These are phyloP conservation scores for Progne subis DNA, from an alignment of 2,113 vertebrate species.

Conservation along the genomic window DNA sequence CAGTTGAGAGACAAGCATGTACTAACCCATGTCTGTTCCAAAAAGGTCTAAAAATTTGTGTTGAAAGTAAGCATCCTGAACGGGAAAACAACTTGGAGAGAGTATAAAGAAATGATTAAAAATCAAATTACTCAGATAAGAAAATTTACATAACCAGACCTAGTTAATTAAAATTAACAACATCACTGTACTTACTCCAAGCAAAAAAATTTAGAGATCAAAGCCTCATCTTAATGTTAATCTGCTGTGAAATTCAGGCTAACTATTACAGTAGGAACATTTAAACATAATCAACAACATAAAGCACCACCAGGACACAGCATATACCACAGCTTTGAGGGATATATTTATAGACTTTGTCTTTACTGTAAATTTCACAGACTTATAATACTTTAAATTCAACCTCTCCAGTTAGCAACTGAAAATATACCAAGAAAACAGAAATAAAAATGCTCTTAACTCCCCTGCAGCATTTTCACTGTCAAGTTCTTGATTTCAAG, in stretches of 20 bases:
- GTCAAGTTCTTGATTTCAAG: neutral
- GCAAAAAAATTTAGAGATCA: neutral
- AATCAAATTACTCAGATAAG: neutral
- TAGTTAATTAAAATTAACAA: neutral
- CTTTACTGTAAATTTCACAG: neutral
- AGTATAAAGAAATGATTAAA: neutral
- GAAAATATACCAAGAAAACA: neutral
- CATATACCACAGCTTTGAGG: neutral
- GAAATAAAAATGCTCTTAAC: neutral
- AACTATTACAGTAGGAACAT: neutral
- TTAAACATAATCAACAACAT: neutral
- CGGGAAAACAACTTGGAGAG: neutral
- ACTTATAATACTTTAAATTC: neutral
- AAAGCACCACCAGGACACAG: neutral
- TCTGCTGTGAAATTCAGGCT: neutral
- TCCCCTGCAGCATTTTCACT: neutral
- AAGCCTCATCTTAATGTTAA: neutral
- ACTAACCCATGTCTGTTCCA: conserved; percentile 2
- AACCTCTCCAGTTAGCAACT: neutral
- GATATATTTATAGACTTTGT: neutral
- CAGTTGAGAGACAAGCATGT: neutral
- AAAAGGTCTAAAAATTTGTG: neutral
- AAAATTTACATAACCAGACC: neutral
- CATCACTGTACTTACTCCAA: neutral
- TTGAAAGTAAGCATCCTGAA: neutral